Conservation (phyloP, 2,797 vertebrate genomes). For the Carapus acus region DNA sequence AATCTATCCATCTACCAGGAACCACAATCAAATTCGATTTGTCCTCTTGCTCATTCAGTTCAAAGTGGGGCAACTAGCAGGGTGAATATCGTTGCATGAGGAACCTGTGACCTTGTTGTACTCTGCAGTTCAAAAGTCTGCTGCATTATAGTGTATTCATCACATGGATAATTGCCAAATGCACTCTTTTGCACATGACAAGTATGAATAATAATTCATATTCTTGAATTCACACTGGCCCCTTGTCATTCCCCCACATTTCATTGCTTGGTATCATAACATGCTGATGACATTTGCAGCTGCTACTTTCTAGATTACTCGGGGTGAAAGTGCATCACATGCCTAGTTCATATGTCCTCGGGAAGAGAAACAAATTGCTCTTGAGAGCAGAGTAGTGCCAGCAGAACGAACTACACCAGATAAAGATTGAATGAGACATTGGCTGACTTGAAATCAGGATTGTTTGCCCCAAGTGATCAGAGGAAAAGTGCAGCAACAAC, state of each 20-base stretch:
- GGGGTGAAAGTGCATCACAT: conserved; percentile 53
- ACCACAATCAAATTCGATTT: conserved; percentile 47
- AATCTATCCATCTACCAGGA: conserved; percentile 44
- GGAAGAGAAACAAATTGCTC: conserved; percentile 42
- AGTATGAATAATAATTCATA: conserved; percentile 54
- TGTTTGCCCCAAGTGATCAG: too few species aligned
- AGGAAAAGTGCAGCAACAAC: too few species aligned
- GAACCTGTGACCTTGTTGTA: conserved; percentile 48
- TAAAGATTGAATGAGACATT: conserved; percentile 15
- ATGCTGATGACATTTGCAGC: conserved; percentile 50
- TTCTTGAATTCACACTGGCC: conserved; percentile 45
- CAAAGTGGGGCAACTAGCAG: conserved; percentile 33
- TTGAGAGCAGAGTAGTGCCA: conserved; percentile 49
- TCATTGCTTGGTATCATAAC: conserved; percentile 57
- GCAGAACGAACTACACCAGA: conserved; percentile 44
- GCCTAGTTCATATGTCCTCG: conserved; percentile 42
- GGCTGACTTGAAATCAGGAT: too few species aligned
- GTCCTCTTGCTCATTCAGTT: conserved; percentile 39
- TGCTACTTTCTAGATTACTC: conserved; percentile 48
- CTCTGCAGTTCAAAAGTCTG: conserved; percentile 50
- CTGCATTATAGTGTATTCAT: conserved; percentile 57
- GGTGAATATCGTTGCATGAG: conserved; percentile 46
- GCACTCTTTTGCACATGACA: conserved; percentile 52
- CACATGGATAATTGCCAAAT: conserved; percentile 60
- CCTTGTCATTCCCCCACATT: too few species aligned